These are phyloP conservation scores for Vulpes lagopus DNA, from an alignment of 2,113 vertebrate species.

Conservation along the genomic window DNA sequence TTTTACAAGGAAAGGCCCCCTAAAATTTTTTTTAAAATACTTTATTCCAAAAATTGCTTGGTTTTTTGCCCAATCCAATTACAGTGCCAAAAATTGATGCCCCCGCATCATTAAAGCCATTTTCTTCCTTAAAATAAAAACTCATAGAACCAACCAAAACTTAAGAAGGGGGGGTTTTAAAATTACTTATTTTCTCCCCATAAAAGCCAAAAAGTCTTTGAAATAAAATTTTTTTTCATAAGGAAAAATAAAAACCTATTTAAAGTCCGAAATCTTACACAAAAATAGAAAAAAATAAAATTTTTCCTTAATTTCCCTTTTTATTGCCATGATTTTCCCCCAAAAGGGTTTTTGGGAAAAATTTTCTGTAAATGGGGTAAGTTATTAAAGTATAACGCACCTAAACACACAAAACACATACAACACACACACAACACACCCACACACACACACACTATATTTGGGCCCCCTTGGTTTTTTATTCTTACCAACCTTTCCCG, in stretches of 20 bases:
- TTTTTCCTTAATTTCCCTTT: neutral
- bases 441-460: neutral
- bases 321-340: neutral
- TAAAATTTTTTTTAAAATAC: slow-evolving; percentile 78
- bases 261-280: slow-evolving; percentile 1
- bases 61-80: slow-evolving; percentile 84
- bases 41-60: slow-evolving; percentile 85
- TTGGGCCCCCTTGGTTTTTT: neutral
- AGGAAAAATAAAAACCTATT: slow-evolving; percentile 5
- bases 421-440: no score
- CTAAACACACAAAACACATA: no score
- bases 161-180: slow-evolving; percentile 60
- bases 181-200: slow-evolving; percentile 64
- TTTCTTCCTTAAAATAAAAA: slow-evolving; percentile 83
- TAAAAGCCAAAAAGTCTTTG: slow-evolving; percentile 57
- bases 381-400: neutral
- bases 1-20: slow-evolving; percentile 77
- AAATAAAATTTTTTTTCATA: slow-evolving; percentile 30
- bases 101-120: slow-evolving; percentile 80
- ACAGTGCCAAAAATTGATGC: slow-evolving; percentile 74
- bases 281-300: slow-evolving; percentile 18
- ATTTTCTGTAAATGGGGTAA: neutral
- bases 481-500: neutral
- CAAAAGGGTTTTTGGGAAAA: neutral
- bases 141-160: slow-evolving; percentile 72